These are phyloP conservation scores for Sussaba pulchella DNA, from an alignment of 2,888 invertebrate species.

Conservation along the genomic window DNA sequence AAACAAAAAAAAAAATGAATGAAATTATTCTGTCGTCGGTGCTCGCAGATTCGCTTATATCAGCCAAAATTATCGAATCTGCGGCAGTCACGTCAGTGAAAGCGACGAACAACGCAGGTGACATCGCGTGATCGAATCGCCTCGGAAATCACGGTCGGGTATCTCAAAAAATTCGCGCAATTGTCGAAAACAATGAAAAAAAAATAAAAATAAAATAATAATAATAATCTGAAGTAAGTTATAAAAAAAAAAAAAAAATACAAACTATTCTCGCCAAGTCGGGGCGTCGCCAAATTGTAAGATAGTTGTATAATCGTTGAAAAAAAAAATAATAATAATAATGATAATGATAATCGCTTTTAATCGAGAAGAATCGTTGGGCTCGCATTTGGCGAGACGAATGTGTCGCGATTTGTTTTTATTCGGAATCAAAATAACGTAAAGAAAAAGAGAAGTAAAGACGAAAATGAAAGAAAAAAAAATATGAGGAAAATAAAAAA, in stretches of 20 bases:
- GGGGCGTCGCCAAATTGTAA: constrained; percentile 72
- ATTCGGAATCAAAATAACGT: constrained; percentile 45
- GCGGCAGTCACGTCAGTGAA: constrained; percentile 14
- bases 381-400: constrained; percentile 57
- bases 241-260: constrained; percentile 25
- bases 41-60: constrained; percentile 38
- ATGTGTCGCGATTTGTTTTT: constrained; percentile 29
- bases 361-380: constrained; percentile 81
- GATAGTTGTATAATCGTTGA: constrained; percentile 83
- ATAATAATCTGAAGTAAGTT: neutral
- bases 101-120: constrained; percentile 44
- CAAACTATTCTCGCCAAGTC: constrained; percentile 51
- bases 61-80: constrained; percentile 51
- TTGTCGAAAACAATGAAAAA: constrained; percentile 58
- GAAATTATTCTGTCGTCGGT: constrained; percentile 24
- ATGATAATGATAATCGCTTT: constrained; percentile 72
- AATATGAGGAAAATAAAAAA: constrained; percentile 16
- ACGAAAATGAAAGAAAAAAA: neutral
- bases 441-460: constrained; percentile 3
- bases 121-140: constrained; percentile 35
- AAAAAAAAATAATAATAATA: constrained; percentile 64
- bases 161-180: constrained; percentile 70
- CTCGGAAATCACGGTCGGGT: constrained; percentile 22
- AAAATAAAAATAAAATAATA: constrained; percentile 43
- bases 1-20: no score